These are phyloP conservation scores for Catocala fraxini DNA, from an alignment of 2,888 invertebrate species.

Conservation along the genomic window DNA sequence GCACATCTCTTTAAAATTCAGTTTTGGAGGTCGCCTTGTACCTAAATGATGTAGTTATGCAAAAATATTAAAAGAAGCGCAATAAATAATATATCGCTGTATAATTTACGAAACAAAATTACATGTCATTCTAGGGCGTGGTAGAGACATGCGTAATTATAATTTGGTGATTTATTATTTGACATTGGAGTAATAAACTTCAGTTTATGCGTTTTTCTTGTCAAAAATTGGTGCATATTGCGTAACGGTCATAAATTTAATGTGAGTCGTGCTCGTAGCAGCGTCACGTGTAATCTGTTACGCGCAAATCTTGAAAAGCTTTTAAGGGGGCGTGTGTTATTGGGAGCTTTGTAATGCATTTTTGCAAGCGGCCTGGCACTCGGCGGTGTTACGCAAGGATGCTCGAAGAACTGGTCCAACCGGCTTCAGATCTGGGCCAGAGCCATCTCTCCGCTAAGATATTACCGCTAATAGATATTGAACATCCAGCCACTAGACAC, in stretches of 20 bases:
- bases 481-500: conserved; percentile 65
- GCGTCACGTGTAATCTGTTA: conserved; percentile 71
- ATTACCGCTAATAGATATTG: conserved; percentile 84
- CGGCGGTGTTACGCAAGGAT: conserved; percentile 81
- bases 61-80: conserved; percentile 73
- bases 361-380: conserved; percentile 74
- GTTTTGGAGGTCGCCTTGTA: conserved; percentile 72
- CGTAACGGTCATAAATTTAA: conserved; percentile 67
- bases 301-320: conserved; percentile 77
- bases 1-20: conserved; percentile 60
- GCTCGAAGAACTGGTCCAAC: conserved; percentile 81
- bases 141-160: conserved; percentile 74
- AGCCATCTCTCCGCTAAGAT: conserved; percentile 82
- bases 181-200: conserved; percentile 65
- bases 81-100: conserved; percentile 79
- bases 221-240: conserved; percentile 78
- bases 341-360: conserved; percentile 80
- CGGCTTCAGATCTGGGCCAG: conserved; percentile 84
- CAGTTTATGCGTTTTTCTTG: conserved; percentile 68
- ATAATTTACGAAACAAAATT: conserved; percentile 81
- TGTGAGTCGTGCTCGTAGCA: conserved; percentile 60
- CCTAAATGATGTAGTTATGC: conserved; percentile 62
- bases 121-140: conserved; percentile 80
- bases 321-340: conserved; percentile 79
- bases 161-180: conserved; percentile 81